Base-by-base conservation (phyloP, 2,113 vertebrate species). In the Cavia porcellus region DNA sequence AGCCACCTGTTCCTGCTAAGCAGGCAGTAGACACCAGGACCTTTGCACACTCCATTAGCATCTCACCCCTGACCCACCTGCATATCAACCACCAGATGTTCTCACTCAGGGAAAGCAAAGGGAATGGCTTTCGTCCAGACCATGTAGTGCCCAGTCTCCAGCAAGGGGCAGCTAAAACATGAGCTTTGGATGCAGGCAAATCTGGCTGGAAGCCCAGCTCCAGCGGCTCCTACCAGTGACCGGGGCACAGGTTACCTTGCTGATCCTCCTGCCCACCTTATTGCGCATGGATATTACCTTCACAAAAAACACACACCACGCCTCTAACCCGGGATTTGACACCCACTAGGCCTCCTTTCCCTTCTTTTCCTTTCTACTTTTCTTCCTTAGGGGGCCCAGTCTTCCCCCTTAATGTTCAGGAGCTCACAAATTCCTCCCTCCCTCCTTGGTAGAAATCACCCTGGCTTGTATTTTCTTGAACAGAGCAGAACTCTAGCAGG, bases 221-320 rank as follows among this genome's bases (percentile, higher is more conserved):
- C 35, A 55, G 55, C 66, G 52, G 52, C 32, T 82, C 2, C 17
- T 9, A 30, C 59, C 28, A 42, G 35, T 85, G 35, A 52, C 2
- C 61, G 22, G 25, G n/a, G 17, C 2, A 1, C 4, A 0, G 20
- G 35, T n/a, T 42, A 61, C 72, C 57, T 59, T 52, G 55, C 35
- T 42, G 66, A 90, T 12, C 17, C 17, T 85, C 57, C n/a, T 75
- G 77, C 62, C 52, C 47, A 25, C 45, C 77, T 38, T 12, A 22
- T 1, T 2, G 35, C 28, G 59, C 55, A 3, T 7, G 15, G 35
- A 3, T 5, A 45, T 66, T n/a, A 55, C 89, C 66, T n/a, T 47
- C 59, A 85, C 57, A 22, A 4, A 8, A 85, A 66, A 57, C 0
- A 13, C 9, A 15, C 22, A 0, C 0, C 9, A n/a, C 2, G n/a